Percentiles rank a stretch among this genome's conserved stretches.
These are phyloP conservation scores for Andricus quercusramuli DNA, from an alignment of 2,888 invertebrate genomes.

Conservation along the genomic window DNA sequence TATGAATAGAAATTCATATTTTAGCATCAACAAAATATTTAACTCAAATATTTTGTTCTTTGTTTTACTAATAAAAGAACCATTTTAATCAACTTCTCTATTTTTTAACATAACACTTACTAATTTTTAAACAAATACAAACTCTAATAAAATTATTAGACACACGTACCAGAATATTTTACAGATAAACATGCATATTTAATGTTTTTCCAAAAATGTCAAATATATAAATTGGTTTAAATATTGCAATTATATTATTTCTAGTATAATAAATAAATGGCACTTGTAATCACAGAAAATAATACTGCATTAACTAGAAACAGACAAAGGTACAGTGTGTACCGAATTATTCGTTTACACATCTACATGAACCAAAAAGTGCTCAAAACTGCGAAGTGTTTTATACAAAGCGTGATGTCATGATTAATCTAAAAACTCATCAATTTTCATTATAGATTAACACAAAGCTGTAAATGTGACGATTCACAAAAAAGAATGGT, in stretches of 20 bases:
- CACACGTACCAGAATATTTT: constrained; percentile 11
- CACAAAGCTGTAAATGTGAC: constrained; percentile 27
- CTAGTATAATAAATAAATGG: constrained; percentile 11
- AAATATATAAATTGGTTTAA: neutral
- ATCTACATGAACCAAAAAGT: constrained; percentile 12
- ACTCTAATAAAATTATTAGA: constrained; percentile 15
- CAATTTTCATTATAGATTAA: constrained; percentile 11
- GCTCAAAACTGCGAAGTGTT: constrained; percentile 2
- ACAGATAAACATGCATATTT: neutral
- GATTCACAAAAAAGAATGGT: constrained; percentile 10
- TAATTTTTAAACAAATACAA: neutral
- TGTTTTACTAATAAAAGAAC: neutral
- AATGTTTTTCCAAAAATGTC: constrained; percentile 2
- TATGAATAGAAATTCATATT: neutral
- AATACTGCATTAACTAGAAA: constrained; percentile 19
- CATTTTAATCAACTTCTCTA: neutral
- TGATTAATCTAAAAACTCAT: constrained; percentile 25
- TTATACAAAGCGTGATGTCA: constrained; percentile 31
- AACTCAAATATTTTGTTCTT: neutral
- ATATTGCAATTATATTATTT: neutral
- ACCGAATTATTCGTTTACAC: neutral
- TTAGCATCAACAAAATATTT: neutral
- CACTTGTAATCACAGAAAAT: constrained; percentile 14
- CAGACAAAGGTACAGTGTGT: neutral
- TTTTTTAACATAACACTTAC: neutral